Base-by-base conservation (phyloP, 2,797 vertebrate species). In the Oreochromis mossambicus region DNA sequence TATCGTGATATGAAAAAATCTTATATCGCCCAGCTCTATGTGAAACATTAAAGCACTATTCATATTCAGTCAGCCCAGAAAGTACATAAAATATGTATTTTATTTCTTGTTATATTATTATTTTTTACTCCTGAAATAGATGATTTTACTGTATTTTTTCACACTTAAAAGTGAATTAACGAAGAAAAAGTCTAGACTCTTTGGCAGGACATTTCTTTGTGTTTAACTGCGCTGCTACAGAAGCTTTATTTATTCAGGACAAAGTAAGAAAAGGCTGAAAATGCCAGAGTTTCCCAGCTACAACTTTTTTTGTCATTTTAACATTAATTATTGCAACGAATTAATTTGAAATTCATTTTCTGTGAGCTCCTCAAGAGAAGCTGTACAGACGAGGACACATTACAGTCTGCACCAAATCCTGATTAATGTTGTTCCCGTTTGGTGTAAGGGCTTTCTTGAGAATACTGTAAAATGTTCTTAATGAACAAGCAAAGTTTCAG, bases 171-270 rank as follows among this genome's bases (percentile, higher is more conserved):
- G 21, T 0, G 24, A 15, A 17, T 8, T 15, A 43, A 24, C 43
- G 63, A 41, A 41, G 5, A 41, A 14, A 24, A 43, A 68, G 13
- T 15, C 14, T 1, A 10, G 29, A 1, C 8, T 41, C 63, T 43
- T 43, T 43, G 63, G 36, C 38, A 68, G 38, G 3, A 4, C 21
- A 41, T 68, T 51, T n/a, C 17, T 9, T 19, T 19, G 8, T 51
- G 7, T n/a, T 9, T 15, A 15, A 68, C 36, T 15, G 2, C 0
- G 2, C 63, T 43, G n/a, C 63, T 12, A 1, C 61, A 21, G 4
- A 21, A 8, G 34, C 13, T 38, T 68, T 41, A 24, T 41, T 66
- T 66, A 38, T 36, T 70, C 66, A 6, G 8, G 13, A 24, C 38
- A 10, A 43, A 24, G 13, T 68, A 68, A 68, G 13, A 15, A 41